A percentile compares a stretch with the other conserved stretches of the same genome.
phyloP scores from a whole-genome alignment of 2,113 vertebrate genomes.

The Silurus meridionalis region DNA sequence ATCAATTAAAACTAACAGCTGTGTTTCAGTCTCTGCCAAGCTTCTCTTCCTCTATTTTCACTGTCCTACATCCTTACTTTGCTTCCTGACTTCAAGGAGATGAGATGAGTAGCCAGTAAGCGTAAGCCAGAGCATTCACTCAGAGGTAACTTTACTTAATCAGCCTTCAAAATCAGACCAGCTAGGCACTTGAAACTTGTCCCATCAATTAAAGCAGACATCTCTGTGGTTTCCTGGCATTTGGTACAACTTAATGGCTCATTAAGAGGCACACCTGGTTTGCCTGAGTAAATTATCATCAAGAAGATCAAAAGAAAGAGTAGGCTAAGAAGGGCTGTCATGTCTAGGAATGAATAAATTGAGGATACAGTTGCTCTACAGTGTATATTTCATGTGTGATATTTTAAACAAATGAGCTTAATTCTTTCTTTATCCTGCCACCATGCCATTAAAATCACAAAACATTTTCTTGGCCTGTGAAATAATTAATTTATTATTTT shows the following conservation, averaged over 20 bases:
- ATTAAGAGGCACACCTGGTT: slow-evolving; percentile 60
- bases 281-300: slow-evolving; percentile 53
- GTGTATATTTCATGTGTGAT: not conserved
- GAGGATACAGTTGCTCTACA: not conserved
- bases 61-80: slow-evolving; percentile 37
- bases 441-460: not conserved
- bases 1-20: slow-evolving; percentile 78
- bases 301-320: slow-evolving; percentile 45
- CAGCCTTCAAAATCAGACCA: slow-evolving; percentile 55
- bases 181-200: slow-evolving; percentile 43
- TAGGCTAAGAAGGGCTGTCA: slow-evolving; percentile 29
- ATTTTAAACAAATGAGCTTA: slow-evolving; percentile 7
- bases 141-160: slow-evolving; percentile 62
- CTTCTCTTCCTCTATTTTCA: slow-evolving; percentile 45
- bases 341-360: slow-evolving; percentile 24
- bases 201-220: slow-evolving; percentile 59
- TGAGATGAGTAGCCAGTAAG: slow-evolving; percentile 60
- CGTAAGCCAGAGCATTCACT: slow-evolving; percentile 48
- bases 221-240: slow-evolving; percentile 52
- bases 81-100: slow-evolving; percentile 62
- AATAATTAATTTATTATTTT: not conserved
- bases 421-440: not conserved
- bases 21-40: slow-evolving; percentile 74
- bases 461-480: not conserved
- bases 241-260: slow-evolving; percentile 62